These are phyloP conservation scores for Olivierus martensii DNA, from an alignment of 1,140 invertebrate species.

Conservation along the genomic window DNA sequence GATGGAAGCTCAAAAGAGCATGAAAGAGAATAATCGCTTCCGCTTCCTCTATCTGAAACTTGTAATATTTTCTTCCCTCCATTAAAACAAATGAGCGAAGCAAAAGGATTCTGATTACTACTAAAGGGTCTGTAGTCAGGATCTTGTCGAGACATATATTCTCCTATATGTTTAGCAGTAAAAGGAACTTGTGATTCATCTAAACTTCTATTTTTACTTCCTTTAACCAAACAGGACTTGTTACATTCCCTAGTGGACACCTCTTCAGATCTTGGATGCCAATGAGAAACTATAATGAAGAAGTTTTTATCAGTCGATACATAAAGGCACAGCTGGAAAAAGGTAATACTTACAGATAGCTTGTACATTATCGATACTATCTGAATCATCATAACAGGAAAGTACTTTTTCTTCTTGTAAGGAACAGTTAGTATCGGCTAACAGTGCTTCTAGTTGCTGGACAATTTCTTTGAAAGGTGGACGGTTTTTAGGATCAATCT, in stretches of 20 bases:
- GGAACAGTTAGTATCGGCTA: slow-evolving; percentile 22
- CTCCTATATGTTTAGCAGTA: slow-evolving; percentile 46
- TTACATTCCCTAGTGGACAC: too few relatives aligned
- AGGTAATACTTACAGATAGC: slow-evolving; percentile 13
- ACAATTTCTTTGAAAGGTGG: slow-evolving; percentile 68
- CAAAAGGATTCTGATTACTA: slow-evolving; percentile 48
- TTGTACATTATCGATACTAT: slow-evolving; percentile 14
- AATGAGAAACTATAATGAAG: too few relatives aligned
- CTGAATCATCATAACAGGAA: slow-evolving; percentile 11
- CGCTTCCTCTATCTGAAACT: slow-evolving; percentile 34
- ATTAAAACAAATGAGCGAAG: slow-evolving; percentile 42
- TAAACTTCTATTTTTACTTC: too few relatives aligned
- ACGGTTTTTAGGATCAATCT: slow-evolving; percentile 72
- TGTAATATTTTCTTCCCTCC: slow-evolving; percentile 25
- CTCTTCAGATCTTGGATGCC: too few relatives aligned
- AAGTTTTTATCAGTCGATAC: too few relatives aligned
- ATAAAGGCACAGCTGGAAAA: too few relatives aligned
- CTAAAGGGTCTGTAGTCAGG: slow-evolving; percentile 46
- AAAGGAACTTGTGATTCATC: slow-evolving; percentile 17
- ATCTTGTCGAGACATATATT: slow-evolving; percentile 62
- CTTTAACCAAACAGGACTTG: too few relatives aligned
- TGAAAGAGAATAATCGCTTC: slow-evolving; percentile 33
- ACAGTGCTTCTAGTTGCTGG: slow-evolving; percentile 42
- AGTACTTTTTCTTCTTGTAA: slow-evolving; percentile 3
- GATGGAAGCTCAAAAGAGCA: slow-evolving; percentile 56